Evolutionary conservation across 2,888 invertebrate genomes (phyloP).

Genomic region (Drosophila phalerata): DNA sequence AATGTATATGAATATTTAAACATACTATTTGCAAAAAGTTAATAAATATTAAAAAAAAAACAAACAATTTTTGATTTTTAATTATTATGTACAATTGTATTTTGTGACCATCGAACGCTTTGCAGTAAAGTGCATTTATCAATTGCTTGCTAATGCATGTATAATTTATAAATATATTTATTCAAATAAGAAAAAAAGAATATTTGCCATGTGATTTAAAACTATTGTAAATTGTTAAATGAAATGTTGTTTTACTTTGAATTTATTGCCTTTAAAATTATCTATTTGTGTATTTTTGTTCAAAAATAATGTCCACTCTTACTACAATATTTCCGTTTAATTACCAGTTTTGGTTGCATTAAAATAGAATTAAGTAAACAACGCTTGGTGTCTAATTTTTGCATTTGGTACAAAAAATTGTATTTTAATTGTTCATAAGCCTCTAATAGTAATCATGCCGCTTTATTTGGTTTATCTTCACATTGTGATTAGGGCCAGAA

Average conservation of each 20-base stretch:
- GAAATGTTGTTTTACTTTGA: too few species aligned
- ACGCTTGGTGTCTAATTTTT: slow-evolving; percentile 5
- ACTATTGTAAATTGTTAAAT: background rate
- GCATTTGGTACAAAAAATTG: background rate
- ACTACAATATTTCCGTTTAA: slow-evolving; percentile 15
- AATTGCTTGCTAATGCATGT: slow-evolving; percentile 1
- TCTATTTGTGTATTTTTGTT: background rate
- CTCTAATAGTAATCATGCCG: background rate
- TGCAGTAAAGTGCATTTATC: background rate
- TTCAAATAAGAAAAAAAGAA: slow-evolving; percentile 5
- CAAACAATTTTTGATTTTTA: slow-evolving; percentile 5
- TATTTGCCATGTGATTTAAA: background rate
- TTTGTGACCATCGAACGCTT: background rate
- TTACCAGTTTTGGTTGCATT: slow-evolving; percentile 1
- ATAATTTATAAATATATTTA: background rate
- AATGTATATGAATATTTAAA: background rate
- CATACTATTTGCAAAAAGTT: slow-evolving; percentile 7
- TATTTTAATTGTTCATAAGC: slow-evolving; percentile 18
- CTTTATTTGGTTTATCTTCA: slow-evolving; percentile 9
- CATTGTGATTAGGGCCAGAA: slow-evolving; percentile 1
- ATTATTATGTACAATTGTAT: background rate
- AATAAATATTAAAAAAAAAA: background rate
- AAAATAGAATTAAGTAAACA: slow-evolving; percentile 11
- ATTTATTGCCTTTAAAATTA: background rate
- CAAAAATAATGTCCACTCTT: background rate